phyloP scores from a whole-genome alignment of 2,797 vertebrate genomes.

The Sebastes melanostomus region DNA sequence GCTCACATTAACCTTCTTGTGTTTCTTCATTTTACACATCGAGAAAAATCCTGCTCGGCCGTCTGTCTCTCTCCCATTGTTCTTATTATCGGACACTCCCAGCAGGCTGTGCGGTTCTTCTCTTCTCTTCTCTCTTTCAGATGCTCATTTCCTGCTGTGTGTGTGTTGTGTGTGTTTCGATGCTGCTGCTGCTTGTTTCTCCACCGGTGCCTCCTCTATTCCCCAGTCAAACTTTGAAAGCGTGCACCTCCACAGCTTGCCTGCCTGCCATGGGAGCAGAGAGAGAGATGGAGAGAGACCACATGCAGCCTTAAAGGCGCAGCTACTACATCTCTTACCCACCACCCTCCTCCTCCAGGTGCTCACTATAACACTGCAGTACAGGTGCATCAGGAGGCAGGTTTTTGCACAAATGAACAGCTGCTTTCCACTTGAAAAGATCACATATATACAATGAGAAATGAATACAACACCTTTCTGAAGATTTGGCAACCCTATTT shows the following conservation, averaged over 20 bases:
- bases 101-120: conserved; percentile 1
- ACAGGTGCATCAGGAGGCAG: conserved; percentile 8
- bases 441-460: too few relatives aligned
- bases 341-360: conserved; percentile 10
- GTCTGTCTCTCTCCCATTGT: conserved; percentile 47
- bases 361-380: not conserved
- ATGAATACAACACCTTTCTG: too few relatives aligned
- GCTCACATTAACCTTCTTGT: conserved; percentile 36
- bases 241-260: conserved; percentile 47
- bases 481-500: too few relatives aligned
- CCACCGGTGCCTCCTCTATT: conserved; percentile 48
- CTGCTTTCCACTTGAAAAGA: too few relatives aligned
- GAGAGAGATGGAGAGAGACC: conserved; percentile 35
- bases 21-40: conserved; percentile 21
- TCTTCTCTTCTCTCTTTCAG: not conserved
- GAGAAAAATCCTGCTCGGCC: not conserved
- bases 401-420: not conserved
- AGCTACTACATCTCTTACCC: conserved; percentile 5
- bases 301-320: conserved; percentile 75
- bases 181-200: conserved; percentile 22
- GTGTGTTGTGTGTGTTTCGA: not conserved
- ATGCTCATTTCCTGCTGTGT: not conserved
- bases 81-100: conserved; percentile 56
- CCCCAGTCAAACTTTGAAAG: conserved; percentile 78
- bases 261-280: conserved; percentile 42